Evolutionary conservation across 2,113 vertebrate species (phyloP).

Genomic region (Grammomys dolichurus): DNA sequence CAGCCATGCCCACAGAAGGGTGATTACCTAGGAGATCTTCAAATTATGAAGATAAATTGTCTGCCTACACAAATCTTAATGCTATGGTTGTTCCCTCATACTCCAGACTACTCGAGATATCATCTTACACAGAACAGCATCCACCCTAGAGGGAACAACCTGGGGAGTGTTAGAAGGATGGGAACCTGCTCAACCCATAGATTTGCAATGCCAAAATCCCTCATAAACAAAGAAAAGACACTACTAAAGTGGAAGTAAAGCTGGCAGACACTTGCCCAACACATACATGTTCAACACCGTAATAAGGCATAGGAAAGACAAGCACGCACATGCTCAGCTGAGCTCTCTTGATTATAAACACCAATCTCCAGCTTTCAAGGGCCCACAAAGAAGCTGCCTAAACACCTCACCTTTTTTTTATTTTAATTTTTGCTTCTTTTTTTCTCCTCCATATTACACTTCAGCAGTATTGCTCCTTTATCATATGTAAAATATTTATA

Average conservation of each 20-base stretch:
- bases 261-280: not conserved
- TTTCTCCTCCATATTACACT: not conserved
- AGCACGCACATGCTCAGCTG: too few relatives aligned
- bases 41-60: not conserved
- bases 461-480: not conserved
- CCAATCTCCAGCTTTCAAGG: not conserved
- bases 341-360: not conserved
- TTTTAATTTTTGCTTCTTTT: not conserved
- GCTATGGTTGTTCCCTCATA: not conserved
- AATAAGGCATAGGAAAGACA: too few relatives aligned
- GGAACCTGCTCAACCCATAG: not conserved
- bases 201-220: too few relatives aligned
- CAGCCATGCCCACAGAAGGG: not conserved
- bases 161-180: not conserved
- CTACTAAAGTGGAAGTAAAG: not conserved
- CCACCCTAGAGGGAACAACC: too few relatives aligned
- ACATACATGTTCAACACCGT: too few relatives aligned
- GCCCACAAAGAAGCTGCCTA: not conserved
- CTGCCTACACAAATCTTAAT: not conserved
- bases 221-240: not conserved
- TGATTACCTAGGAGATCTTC: not conserved
- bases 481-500: not conserved
- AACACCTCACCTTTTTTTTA: not conserved
- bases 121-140: not conserved
- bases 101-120: not conserved